Percentiles rank a stretch among this genome's conserved stretches.
Conservation (phyloP, 2,113 vertebrate species). For the Xiphophorus couchianus region DNA sequence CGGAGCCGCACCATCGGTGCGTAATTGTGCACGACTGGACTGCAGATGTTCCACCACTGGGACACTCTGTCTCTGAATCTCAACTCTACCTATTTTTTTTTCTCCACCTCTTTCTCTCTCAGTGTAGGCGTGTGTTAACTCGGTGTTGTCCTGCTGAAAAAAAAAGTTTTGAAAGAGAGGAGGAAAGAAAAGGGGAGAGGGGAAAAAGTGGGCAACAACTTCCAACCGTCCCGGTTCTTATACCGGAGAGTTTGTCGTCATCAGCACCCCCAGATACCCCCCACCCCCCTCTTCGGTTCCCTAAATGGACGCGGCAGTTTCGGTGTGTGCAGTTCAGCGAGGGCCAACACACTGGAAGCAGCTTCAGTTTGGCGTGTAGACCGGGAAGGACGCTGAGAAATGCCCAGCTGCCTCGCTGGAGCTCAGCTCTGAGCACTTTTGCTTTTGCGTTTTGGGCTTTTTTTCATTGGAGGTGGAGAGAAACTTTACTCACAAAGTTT, state of each 20-base stretch:
- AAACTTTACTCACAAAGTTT: constrained; percentile 49
- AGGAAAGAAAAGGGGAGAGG: background rate
- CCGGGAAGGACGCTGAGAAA: constrained; percentile 57
- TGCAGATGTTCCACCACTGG: constrained; percentile 73
- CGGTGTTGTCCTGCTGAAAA: constrained; percentile 5
- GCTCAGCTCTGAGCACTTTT: constrained; percentile 62
- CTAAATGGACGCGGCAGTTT: constrained; percentile 81
- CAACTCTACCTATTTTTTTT: constrained; percentile 38
- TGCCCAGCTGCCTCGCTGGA: constrained; percentile 61
- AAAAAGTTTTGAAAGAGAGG: constrained; percentile 26
- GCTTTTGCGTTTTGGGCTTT: constrained; percentile 50
- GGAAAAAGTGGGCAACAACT: constrained; percentile 43
- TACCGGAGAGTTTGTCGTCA: constrained; percentile 73
- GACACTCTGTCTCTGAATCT: constrained; percentile 62
- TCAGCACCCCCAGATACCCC: constrained; percentile 67
- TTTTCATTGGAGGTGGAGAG: constrained; percentile 37
- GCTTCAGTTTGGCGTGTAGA: constrained; percentile 66
- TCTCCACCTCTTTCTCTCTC: background rate
- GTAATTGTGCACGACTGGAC: constrained; percentile 71
- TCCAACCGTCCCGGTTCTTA: constrained; percentile 60
- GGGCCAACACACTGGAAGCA: constrained; percentile 77
- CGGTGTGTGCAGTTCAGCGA: constrained; percentile 75
- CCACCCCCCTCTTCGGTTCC: constrained; percentile 54
- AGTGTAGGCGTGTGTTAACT: constrained; percentile 60
- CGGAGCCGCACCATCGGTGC: constrained; percentile 56